Evolutionary conservation across 2,113 vertebrate genomes (phyloP), one percentile per base, ranked within the genome.

Genomic region (Sorex fumeus): DNA sequence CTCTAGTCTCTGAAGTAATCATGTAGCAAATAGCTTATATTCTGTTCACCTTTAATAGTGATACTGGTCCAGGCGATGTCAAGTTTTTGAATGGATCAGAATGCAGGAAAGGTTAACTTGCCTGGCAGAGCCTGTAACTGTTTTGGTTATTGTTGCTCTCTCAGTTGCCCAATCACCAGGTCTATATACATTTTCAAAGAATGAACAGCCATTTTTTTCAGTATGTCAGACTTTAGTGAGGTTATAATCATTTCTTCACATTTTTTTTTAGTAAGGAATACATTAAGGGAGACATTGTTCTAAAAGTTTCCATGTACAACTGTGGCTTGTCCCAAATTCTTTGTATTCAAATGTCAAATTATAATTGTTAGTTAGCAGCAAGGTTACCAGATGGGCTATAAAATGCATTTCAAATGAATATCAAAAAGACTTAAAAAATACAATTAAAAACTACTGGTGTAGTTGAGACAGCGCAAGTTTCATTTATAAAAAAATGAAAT

Each of bases 221-320:
- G 78, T 34, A 69, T 96, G 96, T 95, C 93, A 95, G 91, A 95
- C 94, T 81, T 75, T 60, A 84, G 93, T 95, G 94, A 94, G 93
- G 87, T 84, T 96, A 93, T 96, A 96, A 93, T 96, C 87, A 96
- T 93, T 96, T 95, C 89, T 90, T 96, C 91, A 93, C 93, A 91
- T 70, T 94, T 91, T 84, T 94, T 96, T 93, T 94, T 50, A 92
- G 89, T 94, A 96, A 95, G 95, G 95, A 95, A 62, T 94, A 82
- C 85, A 94, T 95, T 92, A 95, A 96, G 64, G 82, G 71, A 95
- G 84, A 96, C 92, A 89, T 92, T 89, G 92, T 96, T 97, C 95
- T 86, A 88, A 96, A 95, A 96, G 94, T 96, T 96, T 95, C 91
- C 89, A 57, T 74, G 84, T 91, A 94, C 89, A 84, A 96, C 84